Evolutionary conservation across 2,888 invertebrate genomes (phyloP).

Genomic region (Thymelicus lineola): DNA sequence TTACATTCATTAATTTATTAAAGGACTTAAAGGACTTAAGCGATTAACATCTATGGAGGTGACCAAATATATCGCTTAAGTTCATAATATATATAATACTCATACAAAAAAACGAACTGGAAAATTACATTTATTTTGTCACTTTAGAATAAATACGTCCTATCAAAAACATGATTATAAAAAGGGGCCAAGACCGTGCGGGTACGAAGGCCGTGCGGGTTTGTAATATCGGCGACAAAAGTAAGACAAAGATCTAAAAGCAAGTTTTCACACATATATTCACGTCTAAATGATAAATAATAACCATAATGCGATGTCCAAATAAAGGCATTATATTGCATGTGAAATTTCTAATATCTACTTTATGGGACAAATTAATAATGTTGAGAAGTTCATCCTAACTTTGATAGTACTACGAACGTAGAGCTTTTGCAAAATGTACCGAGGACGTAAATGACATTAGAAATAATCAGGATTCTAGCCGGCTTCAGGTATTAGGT

Average conservation of each 20-base stretch:
- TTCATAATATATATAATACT: background rate
- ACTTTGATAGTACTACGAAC: too few relatives aligned
- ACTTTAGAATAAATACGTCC: background rate
- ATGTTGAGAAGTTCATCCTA: too few relatives aligned
- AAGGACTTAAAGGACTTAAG: background rate
- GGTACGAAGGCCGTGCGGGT: conserved; percentile 8
- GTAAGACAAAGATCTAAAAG: conserved; percentile 8
- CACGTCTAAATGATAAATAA: background rate
- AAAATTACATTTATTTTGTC: background rate
- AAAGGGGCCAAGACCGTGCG: conserved; percentile 12
- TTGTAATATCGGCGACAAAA: conserved; percentile 1
- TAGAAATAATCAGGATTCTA: too few relatives aligned
- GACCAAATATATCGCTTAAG: too few relatives aligned
- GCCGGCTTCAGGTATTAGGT: too few relatives aligned
- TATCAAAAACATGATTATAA: conserved; percentile 14
- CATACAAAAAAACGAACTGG: background rate
- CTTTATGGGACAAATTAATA: too few relatives aligned
- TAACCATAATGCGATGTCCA: background rate
- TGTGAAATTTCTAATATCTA: too few relatives aligned
- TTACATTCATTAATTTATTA: background rate
- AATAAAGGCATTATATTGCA: too few relatives aligned
- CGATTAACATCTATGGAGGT: background rate
- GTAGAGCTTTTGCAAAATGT: too few relatives aligned
- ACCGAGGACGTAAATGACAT: too few relatives aligned
- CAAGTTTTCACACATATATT: background rate